phyloP scores from a whole-genome alignment of 1,140 invertebrate species.

The Bathynomus jamesi region DNA sequence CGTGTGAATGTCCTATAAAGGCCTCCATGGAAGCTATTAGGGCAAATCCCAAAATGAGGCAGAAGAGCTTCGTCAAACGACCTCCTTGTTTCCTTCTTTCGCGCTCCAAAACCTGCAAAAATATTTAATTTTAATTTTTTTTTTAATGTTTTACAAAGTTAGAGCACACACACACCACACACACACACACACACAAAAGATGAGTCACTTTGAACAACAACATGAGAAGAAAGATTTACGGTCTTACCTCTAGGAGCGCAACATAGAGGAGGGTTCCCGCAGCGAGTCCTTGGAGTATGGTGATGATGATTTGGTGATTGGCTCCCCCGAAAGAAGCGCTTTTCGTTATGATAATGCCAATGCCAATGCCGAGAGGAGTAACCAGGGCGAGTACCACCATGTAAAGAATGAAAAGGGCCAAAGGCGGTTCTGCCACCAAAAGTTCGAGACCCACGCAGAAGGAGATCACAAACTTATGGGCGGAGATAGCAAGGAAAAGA shows the following conservation, averaged over 20 bases:
- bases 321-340: conserved; percentile 20
- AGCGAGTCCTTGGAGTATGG: conserved; percentile 6
- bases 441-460: conserved; percentile 46
- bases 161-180: conserved; percentile 1
- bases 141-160: neutral
- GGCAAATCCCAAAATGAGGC: conserved; percentile 50
- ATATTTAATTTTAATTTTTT: neutral
- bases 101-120: conserved; percentile 48
- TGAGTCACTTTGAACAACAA: neutral
- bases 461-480: conserved; percentile 68
- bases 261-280: conserved; percentile 11
- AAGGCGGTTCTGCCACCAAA: conserved; percentile 40
- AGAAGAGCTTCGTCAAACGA: conserved; percentile 55
- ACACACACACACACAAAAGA: conserved; percentile 1
- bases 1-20: conserved; percentile 29
- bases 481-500: conserved; percentile 48
- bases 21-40: conserved; percentile 31
- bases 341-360: conserved; percentile 55
- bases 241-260: conserved; percentile 10
- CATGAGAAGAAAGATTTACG: neutral
- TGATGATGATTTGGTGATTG: conserved; percentile 29
- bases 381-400: conserved; percentile 69
- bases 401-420: conserved; percentile 52
- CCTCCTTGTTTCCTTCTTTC: conserved; percentile 56
- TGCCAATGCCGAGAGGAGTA: conserved; percentile 63